These are phyloP conservation scores for Apostichopus leukothele DNA, from an alignment of 53 echinoderm and acorn worm species.

Conservation along the genomic window DNA sequence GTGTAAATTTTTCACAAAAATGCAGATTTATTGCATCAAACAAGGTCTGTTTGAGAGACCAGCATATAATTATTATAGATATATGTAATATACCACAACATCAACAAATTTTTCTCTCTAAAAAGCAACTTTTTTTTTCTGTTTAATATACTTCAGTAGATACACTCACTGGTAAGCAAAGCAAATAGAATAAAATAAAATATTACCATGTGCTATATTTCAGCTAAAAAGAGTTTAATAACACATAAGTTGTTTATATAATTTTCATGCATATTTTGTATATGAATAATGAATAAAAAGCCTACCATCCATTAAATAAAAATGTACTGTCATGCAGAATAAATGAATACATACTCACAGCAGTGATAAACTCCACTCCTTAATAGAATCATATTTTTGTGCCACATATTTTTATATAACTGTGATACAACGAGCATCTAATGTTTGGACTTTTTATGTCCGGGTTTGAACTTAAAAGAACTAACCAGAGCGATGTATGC, in stretches of 20 bases:
- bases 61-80: slow-evolving; percentile 21
- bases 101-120: background rate
- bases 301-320: no score
- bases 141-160: background rate
- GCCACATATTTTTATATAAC: no score
- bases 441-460: no score
- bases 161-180: background rate
- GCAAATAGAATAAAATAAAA: background rate
- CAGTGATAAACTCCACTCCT: no score
- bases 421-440: no score
- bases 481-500: no score
- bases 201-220: background rate
- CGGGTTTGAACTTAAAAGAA: no score
- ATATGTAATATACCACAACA: slow-evolving; percentile 33
- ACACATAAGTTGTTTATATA: no score
- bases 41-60: slow-evolving; percentile 16
- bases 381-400: no score
- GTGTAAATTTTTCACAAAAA: slow-evolving; percentile 10
- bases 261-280: no score
- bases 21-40: slow-evolving; percentile 47
- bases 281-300: no score
- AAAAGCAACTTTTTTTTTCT: background rate
- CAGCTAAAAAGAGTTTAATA: background rate
- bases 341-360: no score
- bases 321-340: background rate